Conservation (phyloP, 2,888 invertebrate species). For the Calliscelio sp. region DNA sequence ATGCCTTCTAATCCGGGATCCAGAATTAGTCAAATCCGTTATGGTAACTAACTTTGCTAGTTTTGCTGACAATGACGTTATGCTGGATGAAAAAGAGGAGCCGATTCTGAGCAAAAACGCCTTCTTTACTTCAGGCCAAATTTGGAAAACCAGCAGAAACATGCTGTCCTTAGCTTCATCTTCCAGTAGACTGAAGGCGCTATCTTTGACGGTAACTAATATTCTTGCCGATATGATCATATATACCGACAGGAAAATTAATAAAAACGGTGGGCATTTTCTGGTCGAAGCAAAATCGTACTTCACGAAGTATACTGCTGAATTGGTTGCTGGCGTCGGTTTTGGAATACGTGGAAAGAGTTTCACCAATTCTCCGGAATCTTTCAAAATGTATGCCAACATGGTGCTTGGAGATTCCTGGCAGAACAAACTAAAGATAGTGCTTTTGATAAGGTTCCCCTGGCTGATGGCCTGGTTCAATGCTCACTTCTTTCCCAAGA, state of each 20-base stretch:
- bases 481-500: not conserved
- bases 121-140: conserved; percentile 76
- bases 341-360: conserved; percentile 79
- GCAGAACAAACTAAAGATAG: conserved; percentile 63
- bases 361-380: conserved; percentile 74
- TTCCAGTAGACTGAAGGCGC: conserved; percentile 71
- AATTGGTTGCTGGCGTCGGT: conserved; percentile 77
- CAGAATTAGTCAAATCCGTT: conserved; percentile 78
- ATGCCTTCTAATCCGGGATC: conserved; percentile 77
- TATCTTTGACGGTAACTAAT: conserved; percentile 76
- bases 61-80: conserved; percentile 76
- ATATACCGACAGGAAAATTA: conserved; percentile 63
- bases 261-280: conserved; percentile 34
- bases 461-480: not conserved
- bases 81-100: conserved; percentile 73
- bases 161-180: conserved; percentile 74
- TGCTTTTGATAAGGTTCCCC: conserved; percentile 2
- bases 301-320: conserved; percentile 77
- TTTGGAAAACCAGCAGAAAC: conserved; percentile 74
- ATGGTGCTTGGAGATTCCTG: conserved; percentile 63
- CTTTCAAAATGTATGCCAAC: conserved; percentile 57
- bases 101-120: conserved; percentile 79
- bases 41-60: conserved; percentile 77
- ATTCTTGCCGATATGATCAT: conserved; percentile 75
- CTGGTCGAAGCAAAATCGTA: conserved; percentile 76